phyloP scores from a whole-genome alignment of 2,113 vertebrate genomes.

The Seriola quinqueradiata region DNA sequence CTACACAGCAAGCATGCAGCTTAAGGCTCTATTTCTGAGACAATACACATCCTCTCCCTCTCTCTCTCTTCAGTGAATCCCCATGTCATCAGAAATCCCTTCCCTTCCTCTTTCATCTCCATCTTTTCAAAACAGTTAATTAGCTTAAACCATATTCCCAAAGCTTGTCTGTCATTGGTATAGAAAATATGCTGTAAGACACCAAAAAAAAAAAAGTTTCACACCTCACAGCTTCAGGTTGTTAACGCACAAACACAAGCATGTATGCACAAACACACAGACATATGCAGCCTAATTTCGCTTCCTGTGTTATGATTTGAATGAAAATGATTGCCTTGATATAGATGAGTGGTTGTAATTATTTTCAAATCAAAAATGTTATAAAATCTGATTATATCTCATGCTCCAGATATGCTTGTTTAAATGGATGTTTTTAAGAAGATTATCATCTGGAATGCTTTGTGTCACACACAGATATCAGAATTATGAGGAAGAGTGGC shows the following conservation, averaged over 20 bases:
- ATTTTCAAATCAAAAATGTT: constrained; percentile 60
- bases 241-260: neutral
- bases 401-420: constrained; percentile 60
- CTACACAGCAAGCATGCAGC: constrained; percentile 58
- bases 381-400: constrained; percentile 57
- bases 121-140: constrained; percentile 62
- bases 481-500: neutral
- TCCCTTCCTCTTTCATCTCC: constrained; percentile 56
- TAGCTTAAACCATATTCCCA: constrained; percentile 60
- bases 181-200: constrained; percentile 34
- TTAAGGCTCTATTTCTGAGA: constrained; percentile 72
- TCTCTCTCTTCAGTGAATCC: constrained; percentile 39
- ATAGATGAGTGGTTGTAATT: constrained; percentile 61
- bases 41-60: constrained; percentile 46
- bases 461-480: constrained; percentile 26
- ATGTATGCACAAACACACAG: neutral
- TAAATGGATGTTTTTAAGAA: constrained; percentile 45
- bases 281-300: neutral
- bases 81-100: constrained; percentile 66
- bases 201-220: constrained; percentile 9
- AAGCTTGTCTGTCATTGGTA: constrained; percentile 35
- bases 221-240: constrained; percentile 34
- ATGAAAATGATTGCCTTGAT: constrained; percentile 48
- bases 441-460: constrained; percentile 54
- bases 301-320: constrained; percentile 34